Percentiles rank a stretch among this genome's conserved stretches.
Evolutionary conservation across 2,888 invertebrate genomes (phyloP).

Genomic region (Lepidocyrtinus sp.): DNA sequence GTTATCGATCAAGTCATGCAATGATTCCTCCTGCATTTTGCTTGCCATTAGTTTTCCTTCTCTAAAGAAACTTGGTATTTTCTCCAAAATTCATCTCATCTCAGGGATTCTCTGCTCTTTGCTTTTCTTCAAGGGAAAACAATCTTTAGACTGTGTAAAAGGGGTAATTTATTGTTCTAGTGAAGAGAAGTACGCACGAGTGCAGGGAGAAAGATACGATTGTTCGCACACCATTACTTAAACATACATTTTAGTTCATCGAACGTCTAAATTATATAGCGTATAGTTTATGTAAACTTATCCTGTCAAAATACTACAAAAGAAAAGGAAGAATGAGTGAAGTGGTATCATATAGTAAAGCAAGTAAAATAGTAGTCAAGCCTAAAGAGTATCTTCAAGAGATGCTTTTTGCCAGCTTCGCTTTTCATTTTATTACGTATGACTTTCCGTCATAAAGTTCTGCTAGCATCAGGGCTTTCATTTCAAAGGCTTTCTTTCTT

Average conservation of each 20-base stretch:
- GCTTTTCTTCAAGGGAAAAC: neutral
- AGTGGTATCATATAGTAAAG: neutral
- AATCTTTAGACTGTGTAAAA: neutral
- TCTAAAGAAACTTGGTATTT: too few relatives aligned
- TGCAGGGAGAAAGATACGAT: neutral
- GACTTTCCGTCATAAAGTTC: neutral
- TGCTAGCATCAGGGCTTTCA: neutral
- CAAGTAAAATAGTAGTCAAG: neutral
- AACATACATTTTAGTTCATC: too few relatives aligned
- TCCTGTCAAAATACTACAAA: neutral
- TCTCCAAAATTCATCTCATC: neutral
- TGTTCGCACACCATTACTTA: neutral
- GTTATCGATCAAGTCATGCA: conserved; percentile 11
- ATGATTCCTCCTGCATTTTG: conserved; percentile 8
- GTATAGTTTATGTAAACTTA: conserved; percentile 18
- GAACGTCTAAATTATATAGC: too few relatives aligned
- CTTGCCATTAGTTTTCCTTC: neutral
- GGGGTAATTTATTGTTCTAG: conserved; percentile 24
- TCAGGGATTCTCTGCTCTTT: neutral
- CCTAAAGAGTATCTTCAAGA: too few relatives aligned
- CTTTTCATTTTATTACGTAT: neutral
- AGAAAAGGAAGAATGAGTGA: conserved; percentile 15
- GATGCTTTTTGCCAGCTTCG: neutral
- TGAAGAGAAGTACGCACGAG: neutral
- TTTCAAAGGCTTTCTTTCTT: neutral